phyloP scores from a whole-genome alignment of 2,888 invertebrate species.

The Oligia fasciuncula region DNA sequence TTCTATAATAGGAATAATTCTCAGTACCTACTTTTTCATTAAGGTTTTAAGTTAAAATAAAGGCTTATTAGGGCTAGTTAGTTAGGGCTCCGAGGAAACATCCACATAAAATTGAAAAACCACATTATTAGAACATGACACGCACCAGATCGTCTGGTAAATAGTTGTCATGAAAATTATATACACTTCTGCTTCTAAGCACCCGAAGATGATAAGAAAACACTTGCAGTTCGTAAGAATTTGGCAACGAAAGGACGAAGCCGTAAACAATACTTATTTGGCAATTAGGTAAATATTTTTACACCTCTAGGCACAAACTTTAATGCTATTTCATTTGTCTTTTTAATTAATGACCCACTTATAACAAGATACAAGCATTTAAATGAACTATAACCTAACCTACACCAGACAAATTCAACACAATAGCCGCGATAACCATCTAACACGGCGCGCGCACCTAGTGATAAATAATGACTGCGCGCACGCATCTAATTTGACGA shows the following conservation, averaged over 20 bases:
- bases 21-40: too few species aligned
- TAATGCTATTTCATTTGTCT: background rate
- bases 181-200: background rate
- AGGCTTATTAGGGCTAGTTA: background rate
- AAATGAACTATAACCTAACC: constrained; percentile 49
- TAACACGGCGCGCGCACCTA: constrained; percentile 55
- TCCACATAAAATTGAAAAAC: too few species aligned
- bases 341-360: constrained; percentile 8
- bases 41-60: background rate
- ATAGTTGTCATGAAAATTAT: background rate
- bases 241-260: background rate
- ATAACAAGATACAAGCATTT: constrained; percentile 12
- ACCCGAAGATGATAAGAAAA: background rate
- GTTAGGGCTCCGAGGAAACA: background rate
- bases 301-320: too few species aligned
- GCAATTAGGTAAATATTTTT: background rate
- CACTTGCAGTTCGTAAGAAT: background rate
- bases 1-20: too few species aligned
- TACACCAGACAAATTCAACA: constrained; percentile 51
- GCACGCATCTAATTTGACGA: constrained; percentile 58
- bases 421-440: constrained; percentile 63
- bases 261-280: background rate
- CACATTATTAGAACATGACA: too few species aligned
- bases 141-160: background rate
- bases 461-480: constrained; percentile 63